Percentiles rank a stretch among this genome's conserved stretches.
Evolutionary conservation across 2,113 vertebrate species (phyloP).

Genomic region (Oxyruncus cristatus): DNA sequence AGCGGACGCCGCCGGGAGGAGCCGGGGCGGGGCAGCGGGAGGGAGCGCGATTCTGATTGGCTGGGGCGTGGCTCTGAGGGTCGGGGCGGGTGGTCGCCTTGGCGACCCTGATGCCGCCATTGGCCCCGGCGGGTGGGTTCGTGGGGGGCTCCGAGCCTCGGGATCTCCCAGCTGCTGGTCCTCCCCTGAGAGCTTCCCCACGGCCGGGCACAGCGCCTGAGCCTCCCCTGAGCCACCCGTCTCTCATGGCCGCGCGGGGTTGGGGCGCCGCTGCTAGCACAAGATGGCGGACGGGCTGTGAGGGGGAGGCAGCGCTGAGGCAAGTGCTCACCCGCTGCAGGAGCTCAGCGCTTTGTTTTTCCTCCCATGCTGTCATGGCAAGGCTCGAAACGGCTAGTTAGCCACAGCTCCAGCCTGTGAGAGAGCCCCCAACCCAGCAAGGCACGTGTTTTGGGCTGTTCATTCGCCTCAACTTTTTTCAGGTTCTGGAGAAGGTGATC

Average conservation of each 20-base stretch:
- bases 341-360: not conserved
- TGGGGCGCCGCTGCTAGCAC: not conserved
- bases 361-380: fast-evolving
- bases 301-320: not conserved
- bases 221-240: not conserved
- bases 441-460: fast-evolving
- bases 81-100: not conserved
- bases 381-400: not conserved
- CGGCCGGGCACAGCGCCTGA: fast-evolving
- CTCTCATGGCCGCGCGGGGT: not conserved
- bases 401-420: not conserved
- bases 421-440: not conserved
- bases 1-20: not conserved
- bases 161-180: fast-evolving
- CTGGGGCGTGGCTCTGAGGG: fast-evolving
- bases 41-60: not conserved
- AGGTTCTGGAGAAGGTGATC: not conserved
- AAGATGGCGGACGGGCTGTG: not conserved
- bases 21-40: not conserved
- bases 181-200: too few relatives aligned
- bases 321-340: fast-evolving
- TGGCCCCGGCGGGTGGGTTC: fast-evolving
- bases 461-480: fast-evolving
- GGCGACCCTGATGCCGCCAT: not conserved
- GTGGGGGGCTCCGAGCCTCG: too few relatives aligned